Conservation (phyloP, 1,140 invertebrate species). For the Seison nebaliae region DNA sequence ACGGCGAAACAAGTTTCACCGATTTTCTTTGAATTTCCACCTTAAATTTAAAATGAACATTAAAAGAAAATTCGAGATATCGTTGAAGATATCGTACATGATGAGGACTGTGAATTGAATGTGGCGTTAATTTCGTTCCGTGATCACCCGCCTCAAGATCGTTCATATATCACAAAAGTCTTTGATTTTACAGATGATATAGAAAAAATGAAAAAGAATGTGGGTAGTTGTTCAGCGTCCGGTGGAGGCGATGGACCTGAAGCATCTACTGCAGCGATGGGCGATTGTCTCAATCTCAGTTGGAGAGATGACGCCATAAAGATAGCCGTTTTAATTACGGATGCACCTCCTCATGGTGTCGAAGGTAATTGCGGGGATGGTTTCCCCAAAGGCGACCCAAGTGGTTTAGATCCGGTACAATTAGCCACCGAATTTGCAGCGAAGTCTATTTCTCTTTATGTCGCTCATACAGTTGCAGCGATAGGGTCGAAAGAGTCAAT, state of each 20-base stretch:
- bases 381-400: slow-evolving; percentile 5
- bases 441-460: slow-evolving; percentile 6
- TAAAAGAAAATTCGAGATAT: slow-evolving; percentile 9
- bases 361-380: background rate
- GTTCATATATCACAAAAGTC: slow-evolving; percentile 1
- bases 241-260: slow-evolving; percentile 8
- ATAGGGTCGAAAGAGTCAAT: slow-evolving; percentile 1
- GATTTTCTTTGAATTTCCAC: background rate
- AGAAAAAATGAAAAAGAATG: background rate
- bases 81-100: slow-evolving; percentile 1
- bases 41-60: background rate
- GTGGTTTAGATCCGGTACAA: slow-evolving; percentile 10
- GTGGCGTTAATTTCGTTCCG: slow-evolving; percentile 2
- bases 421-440: slow-evolving; percentile 4
- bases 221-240: background rate
- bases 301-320: slow-evolving; percentile 11
- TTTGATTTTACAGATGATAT: slow-evolving; percentile 9
- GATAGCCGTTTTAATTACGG: slow-evolving; percentile 7
- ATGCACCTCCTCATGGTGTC: slow-evolving; percentile 12
- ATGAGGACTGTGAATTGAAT: slow-evolving; percentile 5
- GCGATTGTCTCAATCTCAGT: slow-evolving; percentile 1
- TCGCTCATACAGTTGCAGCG: slow-evolving; percentile 1
- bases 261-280: background rate
- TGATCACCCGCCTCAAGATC: slow-evolving; percentile 10
- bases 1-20: slow-evolving; percentile 2